Base-by-base conservation (phyloP, 2,797 vertebrate species). In the Esox lucius region DNA sequence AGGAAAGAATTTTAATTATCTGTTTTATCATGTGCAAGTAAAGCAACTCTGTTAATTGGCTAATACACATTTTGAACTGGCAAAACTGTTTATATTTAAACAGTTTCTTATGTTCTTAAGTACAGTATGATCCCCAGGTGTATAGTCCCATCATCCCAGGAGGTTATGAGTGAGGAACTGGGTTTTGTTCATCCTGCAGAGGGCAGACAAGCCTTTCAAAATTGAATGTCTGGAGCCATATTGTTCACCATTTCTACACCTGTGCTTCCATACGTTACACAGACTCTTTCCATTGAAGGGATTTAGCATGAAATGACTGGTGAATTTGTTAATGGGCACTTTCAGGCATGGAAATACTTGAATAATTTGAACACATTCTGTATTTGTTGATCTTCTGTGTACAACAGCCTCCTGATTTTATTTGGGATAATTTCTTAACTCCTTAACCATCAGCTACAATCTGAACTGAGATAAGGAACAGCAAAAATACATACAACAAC, bases 171-270 rank as follows among this genome's bases (percentile, higher is more conserved):
- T 26, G 28, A 33, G 0, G 28, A 11, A 15, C 26, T 19, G 15
- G 53, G 17, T 15, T 33, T n/a, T 26, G 24, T n/a, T 9, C 61
- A 62, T 71, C 86, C 89, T 87, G 35, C 76, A 92, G 91, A 89
- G 84, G 91, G 89, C 91, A 91, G 81, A 71, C 86, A 89, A 82
- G 84, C 80, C 78, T 75, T 85, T 61, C 39, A 66, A 78, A 75
- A 3, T 13, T 28, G 22, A 42, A 80, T 84, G 5, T 71, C 24
- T 56, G 69, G 1, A 1, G 1, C 8, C 1, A 24, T 31, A 8
- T 31, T 19, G 7, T 73, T 81, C 62, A 56, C 64, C 26, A 3
- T 9, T 5, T 35, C 66, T 39, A 49, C 66, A 78, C 33, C 75
- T 70, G 46, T 24, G 68, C 67, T 74, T 8, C 68, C 19, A 49